A percentile compares a stretch with the other conserved stretches of the same genome.
phyloP scores from a whole-genome alignment of 2,113 vertebrate genomes.

The Scopus umbretta region DNA sequence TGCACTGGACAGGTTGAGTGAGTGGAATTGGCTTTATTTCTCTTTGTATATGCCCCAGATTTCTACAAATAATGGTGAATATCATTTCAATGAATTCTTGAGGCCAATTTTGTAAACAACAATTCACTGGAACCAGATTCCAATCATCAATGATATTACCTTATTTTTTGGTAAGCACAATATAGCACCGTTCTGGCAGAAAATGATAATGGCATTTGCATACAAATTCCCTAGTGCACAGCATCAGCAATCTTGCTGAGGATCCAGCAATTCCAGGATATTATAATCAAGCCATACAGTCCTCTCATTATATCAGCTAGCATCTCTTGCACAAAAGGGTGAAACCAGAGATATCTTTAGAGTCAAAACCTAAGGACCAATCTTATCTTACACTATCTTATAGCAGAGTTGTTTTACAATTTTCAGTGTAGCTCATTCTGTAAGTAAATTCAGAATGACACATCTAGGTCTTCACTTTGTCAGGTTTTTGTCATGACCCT shows the following conservation, averaged over 20 bases:
- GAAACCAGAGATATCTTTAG: not conserved
- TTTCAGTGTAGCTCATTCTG: not conserved
- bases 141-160: not conserved
- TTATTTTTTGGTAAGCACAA: not conserved
- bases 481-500: not conserved
- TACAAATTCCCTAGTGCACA: not conserved
- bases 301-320: not conserved
- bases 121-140: not conserved
- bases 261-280: not conserved
- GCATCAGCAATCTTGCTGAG: not conserved
- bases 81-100: not conserved
- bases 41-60: not conserved
- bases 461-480: not conserved
- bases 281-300: not conserved
- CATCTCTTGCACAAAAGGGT: not conserved
- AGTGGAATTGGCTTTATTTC: not conserved
- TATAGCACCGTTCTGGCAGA: not conserved
- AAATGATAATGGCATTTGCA: not conserved
- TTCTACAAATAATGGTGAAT: not conserved
- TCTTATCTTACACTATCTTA: not conserved
- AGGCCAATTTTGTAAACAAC: not conserved
- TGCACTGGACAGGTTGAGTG: not conserved
- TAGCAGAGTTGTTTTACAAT: not conserved
- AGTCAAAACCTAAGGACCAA: not conserved
- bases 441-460: not conserved